phyloP scores from a whole-genome alignment of 2,113 vertebrate species.

The Gambusia holbrooki region DNA sequence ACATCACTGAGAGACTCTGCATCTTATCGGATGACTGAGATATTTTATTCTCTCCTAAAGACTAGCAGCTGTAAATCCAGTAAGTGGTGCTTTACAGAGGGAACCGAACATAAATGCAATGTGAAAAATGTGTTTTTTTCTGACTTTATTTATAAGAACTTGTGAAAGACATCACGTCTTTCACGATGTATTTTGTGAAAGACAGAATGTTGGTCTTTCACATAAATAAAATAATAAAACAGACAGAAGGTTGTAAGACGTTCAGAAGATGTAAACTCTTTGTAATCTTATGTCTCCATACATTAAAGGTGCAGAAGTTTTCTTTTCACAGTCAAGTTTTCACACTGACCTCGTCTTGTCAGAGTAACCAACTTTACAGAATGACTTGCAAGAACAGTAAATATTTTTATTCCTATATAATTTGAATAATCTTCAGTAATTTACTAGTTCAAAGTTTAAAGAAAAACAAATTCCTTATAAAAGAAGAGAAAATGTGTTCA shows the following conservation, averaged over 20 bases:
- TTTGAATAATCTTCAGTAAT: neutral
- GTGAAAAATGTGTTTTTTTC: too few relatives aligned
- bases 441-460: neutral
- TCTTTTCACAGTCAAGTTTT: too few relatives aligned
- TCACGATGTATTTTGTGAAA: neutral
- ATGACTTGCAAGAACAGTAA: neutral
- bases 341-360: too few relatives aligned
- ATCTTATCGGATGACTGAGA: too few relatives aligned
- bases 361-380: neutral
- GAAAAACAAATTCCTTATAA: neutral
- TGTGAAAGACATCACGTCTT: too few relatives aligned
- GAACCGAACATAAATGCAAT: too few relatives aligned
- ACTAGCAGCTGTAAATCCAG: too few relatives aligned
- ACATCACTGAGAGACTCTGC: too few relatives aligned
- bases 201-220: neutral
- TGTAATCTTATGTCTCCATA: neutral
- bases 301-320: neutral
- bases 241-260: neutral
- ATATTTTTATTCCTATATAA: neutral
- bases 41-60: too few relatives aligned
- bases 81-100: too few relatives aligned
- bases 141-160: too few relatives aligned
- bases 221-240: neutral
- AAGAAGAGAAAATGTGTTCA: neutral
- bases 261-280: neutral